These are phyloP conservation scores for Macropodus opercularis DNA, from an alignment of 2,797 vertebrate genomes.

Conservation along the genomic window DNA sequence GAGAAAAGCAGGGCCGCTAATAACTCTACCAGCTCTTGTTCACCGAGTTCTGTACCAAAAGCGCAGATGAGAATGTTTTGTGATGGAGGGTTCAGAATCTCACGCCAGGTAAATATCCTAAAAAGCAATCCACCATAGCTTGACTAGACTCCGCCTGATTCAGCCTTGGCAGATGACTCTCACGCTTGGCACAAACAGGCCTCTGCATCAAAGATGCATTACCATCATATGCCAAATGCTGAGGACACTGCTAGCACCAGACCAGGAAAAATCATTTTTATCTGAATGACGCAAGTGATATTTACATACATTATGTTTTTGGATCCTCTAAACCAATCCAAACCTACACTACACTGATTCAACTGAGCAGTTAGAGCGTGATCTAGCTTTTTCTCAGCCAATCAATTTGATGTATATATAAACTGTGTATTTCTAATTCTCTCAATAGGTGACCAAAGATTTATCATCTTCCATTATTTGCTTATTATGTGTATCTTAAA, in stretches of 20 bases:
- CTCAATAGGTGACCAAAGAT: too few relatives aligned
- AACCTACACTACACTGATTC: background rate
- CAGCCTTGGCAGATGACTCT: slow-evolving; percentile 41
- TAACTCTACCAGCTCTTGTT: slow-evolving; percentile 11
- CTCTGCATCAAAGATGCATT: slow-evolving; percentile 46
- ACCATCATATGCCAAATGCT: slow-evolving; percentile 34
- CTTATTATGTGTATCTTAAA: background rate
- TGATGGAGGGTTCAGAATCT: slow-evolving; percentile 26
- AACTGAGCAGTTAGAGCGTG: background rate
- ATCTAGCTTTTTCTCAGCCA: background rate
- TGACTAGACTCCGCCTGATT: slow-evolving; percentile 37
- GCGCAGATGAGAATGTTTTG: slow-evolving; percentile 18
- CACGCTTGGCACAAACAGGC: slow-evolving; percentile 34
- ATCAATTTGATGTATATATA: too few relatives aligned
- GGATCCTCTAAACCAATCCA: background rate
- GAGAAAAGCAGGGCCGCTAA: slow-evolving; percentile 9
- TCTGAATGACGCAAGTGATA: background rate
- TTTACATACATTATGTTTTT: background rate
- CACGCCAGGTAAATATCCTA: slow-evolving; percentile 26
- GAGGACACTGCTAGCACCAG: slow-evolving; percentile 35
- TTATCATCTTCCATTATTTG: too few relatives aligned
- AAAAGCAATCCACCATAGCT: slow-evolving; percentile 36
- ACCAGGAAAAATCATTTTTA: slow-evolving; percentile 22
- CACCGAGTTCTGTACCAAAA: slow-evolving; percentile 14
- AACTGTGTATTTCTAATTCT: too few relatives aligned